Evolutionary conservation across 2,888 invertebrate species (phyloP).

Genomic region (Axea sp.): DNA sequence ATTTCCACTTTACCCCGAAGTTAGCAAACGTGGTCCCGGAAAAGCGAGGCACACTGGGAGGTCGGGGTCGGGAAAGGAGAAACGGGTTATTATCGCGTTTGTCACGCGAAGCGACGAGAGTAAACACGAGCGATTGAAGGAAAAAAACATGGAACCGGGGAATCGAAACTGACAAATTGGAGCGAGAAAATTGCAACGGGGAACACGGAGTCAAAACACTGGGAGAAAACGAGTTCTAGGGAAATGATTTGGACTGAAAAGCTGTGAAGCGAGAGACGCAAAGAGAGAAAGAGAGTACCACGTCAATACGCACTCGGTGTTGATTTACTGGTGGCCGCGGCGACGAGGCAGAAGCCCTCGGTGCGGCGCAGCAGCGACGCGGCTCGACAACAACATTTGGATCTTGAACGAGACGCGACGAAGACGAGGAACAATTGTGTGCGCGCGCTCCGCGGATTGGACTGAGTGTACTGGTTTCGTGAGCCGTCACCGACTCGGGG

Average conservation of each 20-base stretch:
- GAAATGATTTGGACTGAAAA: too few relatives aligned
- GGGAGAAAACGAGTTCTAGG: too few relatives aligned
- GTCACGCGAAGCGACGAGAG: slow-evolving; percentile 7
- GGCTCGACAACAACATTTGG: slow-evolving; percentile 23
- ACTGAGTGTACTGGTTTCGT: slow-evolving; percentile 33
- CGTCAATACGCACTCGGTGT: slow-evolving; percentile 23
- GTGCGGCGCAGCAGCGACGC: slow-evolving; percentile 16
- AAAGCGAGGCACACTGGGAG: too few relatives aligned
- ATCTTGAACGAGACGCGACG: slow-evolving; percentile 10
- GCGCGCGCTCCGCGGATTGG: slow-evolving; percentile 28
- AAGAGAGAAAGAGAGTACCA: slow-evolving; percentile 1
- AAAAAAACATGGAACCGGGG: too few relatives aligned
- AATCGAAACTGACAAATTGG: too few relatives aligned
- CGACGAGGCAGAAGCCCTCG: slow-evolving; percentile 24
- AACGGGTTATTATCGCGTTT: slow-evolving; percentile 16
- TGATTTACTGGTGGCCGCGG: slow-evolving; percentile 11
- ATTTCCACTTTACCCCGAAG: too few relatives aligned
- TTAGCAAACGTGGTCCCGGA: too few relatives aligned
- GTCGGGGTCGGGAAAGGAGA: background rate
- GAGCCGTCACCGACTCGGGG: slow-evolving; percentile 30
- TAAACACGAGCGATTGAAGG: slow-evolving; percentile 6
- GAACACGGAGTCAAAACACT: background rate
- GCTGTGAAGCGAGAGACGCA: too few relatives aligned
- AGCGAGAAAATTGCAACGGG: too few relatives aligned
- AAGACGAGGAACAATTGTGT: slow-evolving; percentile 9